A percentile compares a stretch with the other conserved stretches of the same genome.
phyloP scores from a whole-genome alignment of 1,140 invertebrate genomes.

The Maconellicoccus hirsutus region DNA sequence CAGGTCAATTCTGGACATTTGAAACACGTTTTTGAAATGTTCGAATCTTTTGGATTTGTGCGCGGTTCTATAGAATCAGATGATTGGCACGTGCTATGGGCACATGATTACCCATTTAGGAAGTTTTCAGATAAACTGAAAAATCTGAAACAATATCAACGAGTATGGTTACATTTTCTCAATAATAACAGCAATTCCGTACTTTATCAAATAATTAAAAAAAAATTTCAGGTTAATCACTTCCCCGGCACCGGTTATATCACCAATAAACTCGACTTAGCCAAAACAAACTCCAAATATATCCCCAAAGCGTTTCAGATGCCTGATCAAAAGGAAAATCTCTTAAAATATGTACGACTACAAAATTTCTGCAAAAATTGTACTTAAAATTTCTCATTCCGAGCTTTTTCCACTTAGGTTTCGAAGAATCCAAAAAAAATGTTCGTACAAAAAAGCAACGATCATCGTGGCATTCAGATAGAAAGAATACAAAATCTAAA shows the following conservation, averaged over 20 bases:
- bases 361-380: background rate
- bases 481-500: slow-evolving; percentile 56
- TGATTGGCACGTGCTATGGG: slow-evolving; percentile 83
- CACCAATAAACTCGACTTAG: slow-evolving; percentile 87
- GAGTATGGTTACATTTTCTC: slow-evolving; percentile 34
- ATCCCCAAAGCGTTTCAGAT: slow-evolving; percentile 81
- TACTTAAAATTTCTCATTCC: background rate
- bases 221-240: slow-evolving; percentile 61
- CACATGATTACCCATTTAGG: slow-evolving; percentile 83
- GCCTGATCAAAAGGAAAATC: slow-evolving; percentile 58
- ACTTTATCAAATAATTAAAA: background rate
- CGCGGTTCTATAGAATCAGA: slow-evolving; percentile 40
- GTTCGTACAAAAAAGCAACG: slow-evolving; percentile 88
- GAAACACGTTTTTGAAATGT: slow-evolving; percentile 61
- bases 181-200: background rate
- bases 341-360: slow-evolving; percentile 54
- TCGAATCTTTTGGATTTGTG: slow-evolving; percentile 59
- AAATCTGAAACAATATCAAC: slow-evolving; percentile 58
- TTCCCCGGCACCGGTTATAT: slow-evolving; percentile 90
- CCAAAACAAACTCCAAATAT: slow-evolving; percentile 58
- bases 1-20: slow-evolving; percentile 52
- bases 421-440: slow-evolving; percentile 50
- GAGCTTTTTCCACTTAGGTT: slow-evolving; percentile 35
- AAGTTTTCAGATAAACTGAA: slow-evolving; percentile 45
- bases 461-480: slow-evolving; percentile 78